phyloP scores from a whole-genome alignment of 2,797 vertebrate species.

The Protonibea diacanthus region DNA sequence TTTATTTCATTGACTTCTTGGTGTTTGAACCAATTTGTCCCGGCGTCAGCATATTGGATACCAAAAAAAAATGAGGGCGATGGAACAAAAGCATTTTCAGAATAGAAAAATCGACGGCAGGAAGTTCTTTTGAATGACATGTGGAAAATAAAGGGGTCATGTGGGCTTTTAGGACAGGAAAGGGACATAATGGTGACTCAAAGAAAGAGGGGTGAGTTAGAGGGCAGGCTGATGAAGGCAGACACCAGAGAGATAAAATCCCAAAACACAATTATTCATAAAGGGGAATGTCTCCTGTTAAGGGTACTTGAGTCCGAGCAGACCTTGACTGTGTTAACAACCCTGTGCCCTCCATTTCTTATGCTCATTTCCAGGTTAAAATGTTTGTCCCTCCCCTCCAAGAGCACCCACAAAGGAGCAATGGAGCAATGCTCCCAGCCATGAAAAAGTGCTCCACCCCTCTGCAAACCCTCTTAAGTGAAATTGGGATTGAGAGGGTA shows the following conservation, averaged over 20 bases:
- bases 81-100: neutral
- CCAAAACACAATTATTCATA: constrained; percentile 59
- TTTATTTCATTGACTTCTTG: constrained; percentile 53
- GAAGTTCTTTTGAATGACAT: constrained; percentile 3
- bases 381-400: neutral
- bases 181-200: neutral
- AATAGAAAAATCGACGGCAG: neutral
- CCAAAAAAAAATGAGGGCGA: constrained; percentile 7
- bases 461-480: constrained; percentile 57
- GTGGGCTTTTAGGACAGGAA: neutral
- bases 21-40: constrained; percentile 47
- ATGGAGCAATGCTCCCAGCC: constrained; percentile 45
- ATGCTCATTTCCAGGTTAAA: constrained; percentile 50
- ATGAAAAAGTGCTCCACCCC: constrained; percentile 47
- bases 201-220: constrained; percentile 18
- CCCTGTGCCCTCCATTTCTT: constrained; percentile 40
- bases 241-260: constrained; percentile 52
- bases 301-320: constrained; percentile 44
- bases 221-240: neutral
- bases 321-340: constrained; percentile 54
- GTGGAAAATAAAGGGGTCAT: neutral
- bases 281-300: constrained; percentile 40
- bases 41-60: constrained; percentile 13
- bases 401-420: constrained; percentile 36
- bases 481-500: constrained; percentile 72